Percentiles rank a stretch among this genome's conserved stretches.
Evolutionary conservation across 1,140 invertebrate genomes (phyloP).

Genomic region (Temnothorax longispinosus): DNA sequence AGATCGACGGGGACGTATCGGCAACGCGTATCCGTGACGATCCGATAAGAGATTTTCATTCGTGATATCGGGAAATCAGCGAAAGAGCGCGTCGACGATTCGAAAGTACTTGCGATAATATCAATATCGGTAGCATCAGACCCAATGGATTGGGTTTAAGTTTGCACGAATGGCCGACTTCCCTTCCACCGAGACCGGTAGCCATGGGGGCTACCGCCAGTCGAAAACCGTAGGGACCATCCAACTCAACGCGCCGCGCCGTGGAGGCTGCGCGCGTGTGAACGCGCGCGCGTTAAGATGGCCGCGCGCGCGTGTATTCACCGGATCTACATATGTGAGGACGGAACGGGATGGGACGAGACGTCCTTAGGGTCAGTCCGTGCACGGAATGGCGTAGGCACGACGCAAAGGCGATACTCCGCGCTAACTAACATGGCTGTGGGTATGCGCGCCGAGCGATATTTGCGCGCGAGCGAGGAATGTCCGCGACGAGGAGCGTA

Average conservation of each 20-base stretch:
- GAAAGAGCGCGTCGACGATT: not conserved
- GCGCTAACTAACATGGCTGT: not conserved
- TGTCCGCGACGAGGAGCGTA: not conserved
- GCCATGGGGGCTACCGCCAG: constrained; percentile 50
- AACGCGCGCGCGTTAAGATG: constrained; percentile 64
- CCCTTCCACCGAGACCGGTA: constrained; percentile 42
- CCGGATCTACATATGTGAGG: constrained; percentile 39
- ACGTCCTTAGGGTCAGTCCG: constrained; percentile 73
- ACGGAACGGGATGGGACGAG: constrained; percentile 4
- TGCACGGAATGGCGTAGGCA: constrained; percentile 76
- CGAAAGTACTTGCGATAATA: constrained; percentile 1
- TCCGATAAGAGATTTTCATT: constrained; percentile 9
- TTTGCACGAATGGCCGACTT: constrained; percentile 64
- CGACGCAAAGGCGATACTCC: constrained; percentile 69
- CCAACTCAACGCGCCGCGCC: not conserved
- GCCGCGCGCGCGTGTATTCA: constrained; percentile 64
- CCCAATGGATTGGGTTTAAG: constrained; percentile 69
- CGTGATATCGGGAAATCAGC: constrained; percentile 5
- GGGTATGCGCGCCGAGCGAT: not conserved
- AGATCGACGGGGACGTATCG: not conserved
- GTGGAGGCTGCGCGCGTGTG: constrained; percentile 58
- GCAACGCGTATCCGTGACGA: not conserved
- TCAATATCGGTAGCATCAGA: constrained; percentile 17
- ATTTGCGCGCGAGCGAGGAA: constrained; percentile 19
- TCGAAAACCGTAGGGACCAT: constrained; percentile 44